Evolutionary conservation across 2,797 vertebrate genomes (phyloP), one percentile per base, ranked within the genome.

Genomic region (Bovichtus variegatus): DNA sequence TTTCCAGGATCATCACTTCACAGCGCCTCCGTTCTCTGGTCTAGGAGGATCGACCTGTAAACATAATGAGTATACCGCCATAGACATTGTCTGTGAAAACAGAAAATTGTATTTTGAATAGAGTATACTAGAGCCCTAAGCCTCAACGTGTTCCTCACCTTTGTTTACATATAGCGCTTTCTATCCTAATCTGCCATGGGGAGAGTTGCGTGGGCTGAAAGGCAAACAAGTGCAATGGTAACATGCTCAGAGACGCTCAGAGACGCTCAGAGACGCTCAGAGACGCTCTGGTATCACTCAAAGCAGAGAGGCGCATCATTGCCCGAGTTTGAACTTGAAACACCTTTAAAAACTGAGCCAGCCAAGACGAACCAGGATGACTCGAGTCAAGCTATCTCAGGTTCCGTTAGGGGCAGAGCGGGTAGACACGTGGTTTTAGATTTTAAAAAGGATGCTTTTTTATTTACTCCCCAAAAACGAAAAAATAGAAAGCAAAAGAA

Each of bases 151-250:
- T 67, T 73, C 51, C 43, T 65, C 40, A 58, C 29, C 29, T 78
- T 81, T 80, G 74, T 84, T 84, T 83, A 70, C 71, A 62, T 82
- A 74, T 63, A 73, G 59, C 25, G 18, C 64, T 61, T 83, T 76
- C 54, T 71, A 67, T 84, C 23, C 66, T 84, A 87, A 89, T 87
- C 68, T 78, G 71, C 70, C 68, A 65, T 44, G 64, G 78, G 80
- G 74, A 74, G 64, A 71, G 55, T 65, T 80, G 73, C 18, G 59
- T 83, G 74, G 79, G 79, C 50, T 66, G 57, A 54, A 47, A 76
- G 38, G 51, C 71, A 81, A 78, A 85, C 65, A 71, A 71, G 69
- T 85, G 47, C 78, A 79, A 21, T 27, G 49, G 60, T 80, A 69
- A 70, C 73, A 38, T 73, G 67, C 66, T 75, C 50, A 51, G 58